These are phyloP conservation scores for Pachycephus smyrnensis DNA, from an alignment of 2,888 invertebrate genomes.

Conservation along the genomic window DNA sequence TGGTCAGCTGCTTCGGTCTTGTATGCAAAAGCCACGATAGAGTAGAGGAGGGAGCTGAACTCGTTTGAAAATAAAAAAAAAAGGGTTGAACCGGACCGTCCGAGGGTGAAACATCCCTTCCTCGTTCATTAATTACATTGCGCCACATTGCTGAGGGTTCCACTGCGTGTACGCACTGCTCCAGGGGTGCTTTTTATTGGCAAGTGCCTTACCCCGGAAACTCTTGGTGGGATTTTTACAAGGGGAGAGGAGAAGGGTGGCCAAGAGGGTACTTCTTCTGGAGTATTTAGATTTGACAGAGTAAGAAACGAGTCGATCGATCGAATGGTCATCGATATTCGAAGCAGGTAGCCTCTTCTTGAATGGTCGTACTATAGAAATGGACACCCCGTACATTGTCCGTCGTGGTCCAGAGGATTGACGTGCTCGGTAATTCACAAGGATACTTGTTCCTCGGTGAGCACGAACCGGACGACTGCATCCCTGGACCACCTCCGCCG, in stretches of 20 bases:
- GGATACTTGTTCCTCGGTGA: conserved; percentile 31
- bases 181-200: conserved; percentile 1
- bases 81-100: background rate
- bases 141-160: background rate
- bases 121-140: conserved; percentile 10
- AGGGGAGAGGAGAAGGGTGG: no score
- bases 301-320: no score
- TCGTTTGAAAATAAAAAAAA: background rate
- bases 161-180: background rate
- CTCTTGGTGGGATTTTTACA: background rate
- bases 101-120: background rate
- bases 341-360: background rate
- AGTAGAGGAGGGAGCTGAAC: background rate
- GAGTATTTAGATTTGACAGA: no score
- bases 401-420: conserved; percentile 31
- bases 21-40: conserved; percentile 28
- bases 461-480: conserved; percentile 34
- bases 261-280: no score
- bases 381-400: background rate
- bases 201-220: background rate
- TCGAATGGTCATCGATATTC: background rate
- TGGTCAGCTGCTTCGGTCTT: conserved; percentile 29
- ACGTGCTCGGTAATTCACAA: conserved; percentile 37
- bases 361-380: no score
- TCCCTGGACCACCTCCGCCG: conserved; percentile 36